phyloP scores from a whole-genome alignment of 2,888 invertebrate genomes.

The Agrotis segetum region DNA sequence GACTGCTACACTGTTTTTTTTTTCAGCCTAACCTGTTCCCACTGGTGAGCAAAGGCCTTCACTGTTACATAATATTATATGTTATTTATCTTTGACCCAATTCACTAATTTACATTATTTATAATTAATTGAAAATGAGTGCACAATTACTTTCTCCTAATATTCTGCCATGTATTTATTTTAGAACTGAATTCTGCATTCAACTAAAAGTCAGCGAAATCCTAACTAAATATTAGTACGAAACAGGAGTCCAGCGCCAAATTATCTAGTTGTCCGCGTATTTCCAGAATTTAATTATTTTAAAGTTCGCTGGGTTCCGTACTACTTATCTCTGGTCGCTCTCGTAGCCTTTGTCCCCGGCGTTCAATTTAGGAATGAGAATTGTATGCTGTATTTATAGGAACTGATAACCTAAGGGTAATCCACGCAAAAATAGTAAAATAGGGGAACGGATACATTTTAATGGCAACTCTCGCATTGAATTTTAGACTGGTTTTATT shows the following conservation, averaged over 20 bases:
- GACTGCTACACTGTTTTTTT: too few species aligned
- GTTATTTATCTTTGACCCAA: not conserved
- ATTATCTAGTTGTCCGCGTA: slow-evolving; percentile 13
- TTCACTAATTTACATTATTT: not conserved
- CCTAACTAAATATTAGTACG: not conserved
- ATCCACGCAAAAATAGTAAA: slow-evolving; percentile 11
- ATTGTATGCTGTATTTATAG: slow-evolving; percentile 3
- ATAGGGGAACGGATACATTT: slow-evolving; percentile 1
- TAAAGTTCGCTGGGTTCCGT: slow-evolving; percentile 10
- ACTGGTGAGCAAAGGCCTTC: too few species aligned
- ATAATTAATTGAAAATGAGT: not conserved
- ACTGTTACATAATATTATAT: too few species aligned
- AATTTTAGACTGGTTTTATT: not conserved
- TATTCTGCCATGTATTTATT: not conserved
- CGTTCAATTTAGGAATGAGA: slow-evolving; percentile 31
- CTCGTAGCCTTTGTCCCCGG: slow-evolving; percentile 5
- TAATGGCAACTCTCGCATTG: not conserved
- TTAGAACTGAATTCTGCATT: not conserved
- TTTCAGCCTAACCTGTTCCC: too few species aligned
- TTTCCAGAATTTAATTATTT: slow-evolving; percentile 31
- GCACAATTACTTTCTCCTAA: not conserved
- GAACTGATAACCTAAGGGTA: slow-evolving; percentile 23
- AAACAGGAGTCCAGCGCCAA: not conserved
- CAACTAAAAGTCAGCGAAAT: not conserved
- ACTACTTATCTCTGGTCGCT: slow-evolving; percentile 23